These are phyloP conservation scores for Mallotus villosus DNA, from an alignment of 2,797 vertebrate species.

Conservation along the genomic window DNA sequence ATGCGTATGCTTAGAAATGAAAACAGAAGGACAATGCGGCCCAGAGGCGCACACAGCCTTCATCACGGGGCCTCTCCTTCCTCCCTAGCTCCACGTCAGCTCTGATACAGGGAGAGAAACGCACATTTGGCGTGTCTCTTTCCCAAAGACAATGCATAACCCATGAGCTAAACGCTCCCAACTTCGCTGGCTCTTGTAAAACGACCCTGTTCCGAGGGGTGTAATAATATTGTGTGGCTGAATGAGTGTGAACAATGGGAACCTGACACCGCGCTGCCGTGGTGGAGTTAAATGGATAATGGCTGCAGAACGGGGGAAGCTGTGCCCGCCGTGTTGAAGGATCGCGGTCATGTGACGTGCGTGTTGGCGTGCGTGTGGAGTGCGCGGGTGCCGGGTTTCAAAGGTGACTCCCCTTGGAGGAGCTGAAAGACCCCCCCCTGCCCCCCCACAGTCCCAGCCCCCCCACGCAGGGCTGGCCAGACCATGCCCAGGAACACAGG, in stretches of 20 bases:
- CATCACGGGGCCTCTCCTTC: slow-evolving; percentile 29
- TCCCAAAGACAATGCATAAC: slow-evolving; percentile 50
- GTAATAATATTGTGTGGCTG: slow-evolving; percentile 76
- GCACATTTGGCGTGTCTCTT: slow-evolving; percentile 27
- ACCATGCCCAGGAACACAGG: slow-evolving; percentile 21
- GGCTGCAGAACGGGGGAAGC: slow-evolving; percentile 64
- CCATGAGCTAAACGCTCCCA: slow-evolving; percentile 67
- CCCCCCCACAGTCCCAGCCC: neutral
- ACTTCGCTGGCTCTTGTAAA: slow-evolving; percentile 57
- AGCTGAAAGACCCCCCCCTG: slow-evolving; percentile 1
- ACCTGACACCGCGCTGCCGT: slow-evolving; percentile 66
- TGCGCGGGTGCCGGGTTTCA: slow-evolving; percentile 71
- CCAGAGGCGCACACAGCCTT: neutral
- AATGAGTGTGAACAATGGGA: slow-evolving; percentile 74
- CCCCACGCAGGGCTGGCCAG: slow-evolving; percentile 24
- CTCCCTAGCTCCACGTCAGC: slow-evolving; percentile 15
- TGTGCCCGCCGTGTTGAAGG: slow-evolving; percentile 62
- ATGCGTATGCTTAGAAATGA: slow-evolving; percentile 63
- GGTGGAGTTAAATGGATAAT: slow-evolving; percentile 75
- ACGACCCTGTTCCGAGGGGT: slow-evolving; percentile 67
- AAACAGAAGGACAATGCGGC: slow-evolving; percentile 60
- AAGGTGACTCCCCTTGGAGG: slow-evolving; percentile 55
- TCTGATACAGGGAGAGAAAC: slow-evolving; percentile 34
- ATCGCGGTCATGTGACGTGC: slow-evolving; percentile 67
- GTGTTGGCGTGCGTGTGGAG: slow-evolving; percentile 36